Base-by-base conservation (phyloP, 2,113 vertebrate genomes). In the Alligator sinensis region DNA sequence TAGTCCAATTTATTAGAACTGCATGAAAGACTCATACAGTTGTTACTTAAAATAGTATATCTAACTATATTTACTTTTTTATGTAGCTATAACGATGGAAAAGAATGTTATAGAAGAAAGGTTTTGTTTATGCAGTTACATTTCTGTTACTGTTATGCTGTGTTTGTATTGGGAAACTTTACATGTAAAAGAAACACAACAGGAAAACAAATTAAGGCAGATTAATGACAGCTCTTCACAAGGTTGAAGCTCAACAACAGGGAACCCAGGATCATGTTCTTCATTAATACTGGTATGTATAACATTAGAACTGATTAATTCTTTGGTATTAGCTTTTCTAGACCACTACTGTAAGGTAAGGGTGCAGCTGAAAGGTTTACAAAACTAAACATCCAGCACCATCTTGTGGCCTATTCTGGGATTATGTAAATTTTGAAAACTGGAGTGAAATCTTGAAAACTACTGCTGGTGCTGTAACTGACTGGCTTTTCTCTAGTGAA, bases 331-430 rank as follows among this genome's bases (percentile, higher is more conserved):
- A 9, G 61, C 2, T 6, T 25, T 87, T 38, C 60, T 0, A 0
- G 0, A 3, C 55, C 25, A 5, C 34, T 34, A 47, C 21, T 55
- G 9, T 11, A 10, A 15, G 0, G 3, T 0, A 1, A 5, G 4
- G 0, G 5, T 54, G 7, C 74, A 3, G 25, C 30, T 0, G 63
- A 38, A 78, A 2, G 16, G 8, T 8, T 21, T 15, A 1, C 15
- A 80, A 88, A 28, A 3, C 28, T 21, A 1, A 19, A 80, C 30
- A 30, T 61, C 21, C 25, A 75, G 90, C 91, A 25, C 97, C 97
- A 87, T 87, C 96, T 30, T 5, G 94, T 90, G 96, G 89, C 74
- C 0, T 1, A 0, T 34, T 74, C 70, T 38, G 70, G 34, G 47
- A 74, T 47, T 74, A 74, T 34, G 47, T 74, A 4, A 47, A 47